Conservation (phyloP, 2,113 vertebrate species). For the Lepus timidus region DNA sequence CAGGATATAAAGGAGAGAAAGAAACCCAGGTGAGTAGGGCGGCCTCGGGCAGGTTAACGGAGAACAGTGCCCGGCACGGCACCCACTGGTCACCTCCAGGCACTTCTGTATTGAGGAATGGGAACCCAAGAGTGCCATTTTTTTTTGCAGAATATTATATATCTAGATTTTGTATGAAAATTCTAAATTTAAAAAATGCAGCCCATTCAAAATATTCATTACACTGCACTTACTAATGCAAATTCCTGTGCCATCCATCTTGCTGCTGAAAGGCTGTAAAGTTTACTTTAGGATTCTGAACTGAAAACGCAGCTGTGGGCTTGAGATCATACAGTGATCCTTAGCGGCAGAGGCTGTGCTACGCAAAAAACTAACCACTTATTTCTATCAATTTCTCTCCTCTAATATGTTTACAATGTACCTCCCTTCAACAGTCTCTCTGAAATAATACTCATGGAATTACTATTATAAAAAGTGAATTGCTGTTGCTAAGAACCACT, state of each 20-base stretch:
- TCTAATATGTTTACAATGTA: slow-evolving; percentile 20
- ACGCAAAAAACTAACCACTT: slow-evolving; percentile 27
- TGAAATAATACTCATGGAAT: slow-evolving; percentile 74
- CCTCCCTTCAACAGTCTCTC: slow-evolving; percentile 48
- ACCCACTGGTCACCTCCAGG: background rate
- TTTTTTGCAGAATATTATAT: background rate
- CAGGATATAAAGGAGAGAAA: no score
- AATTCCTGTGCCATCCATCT: background rate
- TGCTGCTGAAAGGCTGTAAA: background rate
- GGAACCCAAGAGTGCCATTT: accelerated
- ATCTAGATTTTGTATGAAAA: background rate
- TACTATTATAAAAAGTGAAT: slow-evolving; percentile 70
- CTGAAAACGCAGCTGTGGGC: accelerated
- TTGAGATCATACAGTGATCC: background rate
- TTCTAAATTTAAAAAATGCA: background rate
- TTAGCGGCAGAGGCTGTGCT: background rate
- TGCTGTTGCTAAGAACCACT: slow-evolving; percentile 62
- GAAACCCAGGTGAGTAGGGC: accelerated
- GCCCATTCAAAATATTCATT: background rate
- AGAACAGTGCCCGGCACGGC: accelerated
- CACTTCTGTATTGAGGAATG: background rate
- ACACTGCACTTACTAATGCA: background rate
- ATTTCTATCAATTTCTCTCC: slow-evolving; percentile 12
- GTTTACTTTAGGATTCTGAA: background rate
- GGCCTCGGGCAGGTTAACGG: no score